Evolutionary conservation across 2,888 invertebrate genomes (phyloP), one percentile per base, ranked within the genome.

Genomic region (Xestobium rufovillosum): DNA sequence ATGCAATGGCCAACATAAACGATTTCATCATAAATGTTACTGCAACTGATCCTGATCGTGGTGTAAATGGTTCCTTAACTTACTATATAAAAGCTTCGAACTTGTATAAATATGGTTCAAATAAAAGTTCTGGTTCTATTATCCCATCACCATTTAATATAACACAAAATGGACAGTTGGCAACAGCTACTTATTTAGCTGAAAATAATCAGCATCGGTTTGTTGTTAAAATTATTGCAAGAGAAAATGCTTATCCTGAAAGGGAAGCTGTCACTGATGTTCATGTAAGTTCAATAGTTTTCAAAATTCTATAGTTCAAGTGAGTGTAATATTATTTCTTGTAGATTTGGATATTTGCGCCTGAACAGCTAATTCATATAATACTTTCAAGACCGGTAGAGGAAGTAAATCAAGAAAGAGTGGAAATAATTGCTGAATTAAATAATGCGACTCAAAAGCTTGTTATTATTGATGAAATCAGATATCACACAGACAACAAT

Each of bases 131-230:
- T 3, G 90, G 90, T 0, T 88, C 88, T 1, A 84, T 91, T 12
- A 83, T 90, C 12, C 89, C 90, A 0, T 87, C 88, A 26, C 91
- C 91, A 0, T 91, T 91, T 55, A 81, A 82, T 44, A 79, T 87
- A 3, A 78, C 78, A 1, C 76, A 78, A 34, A 75, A 76, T 48
- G 86, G 87, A 47, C 66, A 75, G 61, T 64, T 88, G 15, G 73
- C 74, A 40, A 89, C 90, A 0, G 82, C 87, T 0, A 76, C 81
- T 16, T 83, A 83, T 53, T 82, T 91, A 78, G 81, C 86, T 0
- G 89, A 91, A 57, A 91, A 90, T 62, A 86, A 86, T 56, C 88
- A 90, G 52, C 87, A 90, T 56, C 70, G 88, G 30, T 92, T 92
- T 57, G 77, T 86, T 38, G 69, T 91, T 34, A 85, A 88, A 54